Evolutionary conservation across 2,888 invertebrate species (phyloP), one percentile per base, ranked within the genome.

Genomic region (Drosophila limbata): DNA sequence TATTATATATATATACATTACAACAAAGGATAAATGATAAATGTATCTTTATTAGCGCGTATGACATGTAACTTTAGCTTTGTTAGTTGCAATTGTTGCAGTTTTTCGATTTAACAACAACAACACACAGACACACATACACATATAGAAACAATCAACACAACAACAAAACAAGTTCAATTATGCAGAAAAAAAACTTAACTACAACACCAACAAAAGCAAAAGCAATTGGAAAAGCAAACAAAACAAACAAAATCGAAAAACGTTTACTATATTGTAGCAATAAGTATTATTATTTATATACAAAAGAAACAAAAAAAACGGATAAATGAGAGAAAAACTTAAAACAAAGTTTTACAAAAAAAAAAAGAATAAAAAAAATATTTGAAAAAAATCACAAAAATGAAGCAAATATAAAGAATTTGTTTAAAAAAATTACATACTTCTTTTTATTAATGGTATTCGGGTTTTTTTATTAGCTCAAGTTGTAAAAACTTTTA

Each of bases 221-320:
- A 51, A 76, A 52, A 60, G 25, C 45, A 70, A 65, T 33, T 56
- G 44, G 31, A 40, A 50, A 28, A 28, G 28, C 6, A 57, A 48
- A 50, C 50, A 64, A 77, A 53, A 51, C 15, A 67, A 68, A 74
- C 62, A 63, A 73, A 80, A 88, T 79, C 75, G 81, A 85, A 84
- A 74, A 84, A 83, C 77, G 85, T 90, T 90, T 90, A 88, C 82
- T 89, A 90, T 77, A 79, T 82, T 89, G 74, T 89, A 89, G 82
- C 76, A 77, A 77, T 90, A 90, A 90, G 90, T 90, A 90, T 91
- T 89, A 91, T 90, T 91, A 91, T 91, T 91, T 91, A 91, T 91
- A 91, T 90, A 86, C 82, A 74, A 75, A 66, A 83, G 57, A 75
- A 77, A 72, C 63, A 80, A 72, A 57, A 73, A 75, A 81, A 39